Evolutionary conservation across 2,888 invertebrate species (phyloP).

Genomic region (Eumerus sabulonum): DNA sequence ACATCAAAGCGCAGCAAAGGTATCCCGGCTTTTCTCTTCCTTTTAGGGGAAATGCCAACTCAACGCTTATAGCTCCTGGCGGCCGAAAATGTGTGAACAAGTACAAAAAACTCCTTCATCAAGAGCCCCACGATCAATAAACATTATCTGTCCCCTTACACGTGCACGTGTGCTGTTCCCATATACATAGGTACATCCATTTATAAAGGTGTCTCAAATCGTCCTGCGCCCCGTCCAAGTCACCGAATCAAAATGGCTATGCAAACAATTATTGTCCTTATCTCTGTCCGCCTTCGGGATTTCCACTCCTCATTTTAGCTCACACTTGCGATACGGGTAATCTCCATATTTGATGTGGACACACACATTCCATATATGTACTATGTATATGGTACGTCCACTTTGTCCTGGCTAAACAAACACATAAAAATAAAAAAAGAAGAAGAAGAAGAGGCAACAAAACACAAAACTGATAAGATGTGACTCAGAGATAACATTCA

Average conservation of each 20-base stretch:
- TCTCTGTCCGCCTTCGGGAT: conserved; percentile 9
- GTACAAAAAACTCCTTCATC: no score
- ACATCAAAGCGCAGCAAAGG: no score
- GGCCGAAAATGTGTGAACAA: no score
- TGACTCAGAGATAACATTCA: conserved; percentile 54
- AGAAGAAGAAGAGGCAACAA: not conserved
- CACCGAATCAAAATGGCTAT: conserved; percentile 46
- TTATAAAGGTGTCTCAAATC: conserved; percentile 4
- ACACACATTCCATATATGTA: no score
- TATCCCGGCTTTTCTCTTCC: no score
- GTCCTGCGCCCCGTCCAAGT: conserved; percentile 27
- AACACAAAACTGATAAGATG: conserved; percentile 55
- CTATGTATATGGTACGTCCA: no score
- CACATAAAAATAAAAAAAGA: conserved; percentile 12
- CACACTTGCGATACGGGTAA: conserved; percentile 32
- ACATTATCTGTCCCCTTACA: no score
- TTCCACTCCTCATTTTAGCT: conserved; percentile 11
- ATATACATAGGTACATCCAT: not conserved
- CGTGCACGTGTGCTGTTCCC: no score
- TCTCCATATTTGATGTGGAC: conserved; percentile 29
- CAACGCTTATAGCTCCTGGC: no score
- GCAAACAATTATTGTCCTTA: conserved; percentile 24
- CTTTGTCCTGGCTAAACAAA: conserved; percentile 52
- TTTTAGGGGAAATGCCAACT: no score
- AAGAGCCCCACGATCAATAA: no score